Evolutionary conservation across 2,888 invertebrate species (phyloP), one percentile per base, ranked within the genome.

Genomic region (Gonocerus acuteangulatus): DNA sequence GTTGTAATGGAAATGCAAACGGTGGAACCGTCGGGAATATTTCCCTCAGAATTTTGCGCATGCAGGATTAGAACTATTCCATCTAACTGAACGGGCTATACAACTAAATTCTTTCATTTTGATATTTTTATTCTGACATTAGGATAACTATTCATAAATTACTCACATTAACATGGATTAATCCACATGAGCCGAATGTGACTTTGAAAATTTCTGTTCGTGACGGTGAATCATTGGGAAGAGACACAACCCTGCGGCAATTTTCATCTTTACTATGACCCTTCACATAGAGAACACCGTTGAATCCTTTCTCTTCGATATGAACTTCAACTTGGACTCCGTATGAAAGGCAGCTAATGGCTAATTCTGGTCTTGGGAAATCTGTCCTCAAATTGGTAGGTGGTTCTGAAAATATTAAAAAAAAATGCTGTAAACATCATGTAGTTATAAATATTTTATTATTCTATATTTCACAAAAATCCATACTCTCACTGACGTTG

Each of bases 211-310:
- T 84, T 71, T 89, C 87, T 6, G 82, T 81, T 67, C 80, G 80
- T 49, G 82, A 82, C 57, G 80, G 78, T 2, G 79, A 77, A 69
- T 87, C 85, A 9, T 82, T 81, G 9, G 88, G 83, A 60, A 89
- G 79, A 34, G 87, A 86, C 1, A 92, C 84, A 1, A 90, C 84
- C 56, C 87, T 80, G 66, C 93, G 82, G 72, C 94, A 95, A 65
- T 89, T 84, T 72, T 91, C 90, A 70, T 94, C 91, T 74, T 94
- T 93, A 73, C 93, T 93, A 75, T 93, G 90, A 32, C 94, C 93
- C 76, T 94, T 94, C 0, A 95, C 94, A 71, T 95, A 95, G 1
- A 94, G 76, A 1, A 94, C 87, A 15, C 94, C 94, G 70, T 91
- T 89, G 73, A 93, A 94, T 62, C 87, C 87, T 69, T 82, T 82